Base-by-base conservation (phyloP, 2,113 vertebrate species). In the Barnardius zonarius region DNA sequence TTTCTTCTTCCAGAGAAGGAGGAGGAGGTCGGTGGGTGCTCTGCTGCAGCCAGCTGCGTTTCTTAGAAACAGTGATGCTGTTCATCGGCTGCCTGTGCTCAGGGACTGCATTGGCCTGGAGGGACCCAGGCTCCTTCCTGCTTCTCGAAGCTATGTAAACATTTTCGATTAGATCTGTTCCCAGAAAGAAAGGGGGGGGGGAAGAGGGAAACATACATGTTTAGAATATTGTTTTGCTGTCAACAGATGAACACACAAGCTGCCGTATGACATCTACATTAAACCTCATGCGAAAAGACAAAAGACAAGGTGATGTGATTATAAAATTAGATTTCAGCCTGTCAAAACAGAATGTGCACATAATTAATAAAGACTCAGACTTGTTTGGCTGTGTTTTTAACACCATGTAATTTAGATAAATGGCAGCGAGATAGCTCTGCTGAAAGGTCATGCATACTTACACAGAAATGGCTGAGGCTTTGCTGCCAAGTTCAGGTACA, bases 11-110 rank as follows among this genome's bases (percentile, higher is more conserved):
- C 41, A 76, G 86, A 83, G 79, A 95, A 93, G 96, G 91, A 92
- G 88, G 96, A 80, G 95, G 97, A 61, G 90, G 95, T 77, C 88
- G 98, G 63, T 95, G 96, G 0, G 98, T 97, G 96, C 99, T 99
- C 97, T 99, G 99, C 97, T 99, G 99, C 35, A 99, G 97, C 99
- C 99, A 99, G 97, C 98, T 99, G 70, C 99, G 99, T 92, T 99
- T 99, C 97, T 99, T 99, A 54, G 99, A 99, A 77, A 99, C 99
- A 0, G 99, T 99, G 83, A 99, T 99, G 97, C 97, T 99, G 96
- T 98, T 99, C 91, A 97, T 95, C 76, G 98, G 98, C 6, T 86
- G 93, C 51, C 95, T 97, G 89, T 92, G 86, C 94, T 97, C 97
- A 10, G 97, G 76, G 93, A 97, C 44, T 64, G 97, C 97, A 12